Percentiles rank a stretch among this genome's conserved stretches.
Evolutionary conservation across 2,888 invertebrate species (phyloP).

Genomic region (Nomada fucata): DNA sequence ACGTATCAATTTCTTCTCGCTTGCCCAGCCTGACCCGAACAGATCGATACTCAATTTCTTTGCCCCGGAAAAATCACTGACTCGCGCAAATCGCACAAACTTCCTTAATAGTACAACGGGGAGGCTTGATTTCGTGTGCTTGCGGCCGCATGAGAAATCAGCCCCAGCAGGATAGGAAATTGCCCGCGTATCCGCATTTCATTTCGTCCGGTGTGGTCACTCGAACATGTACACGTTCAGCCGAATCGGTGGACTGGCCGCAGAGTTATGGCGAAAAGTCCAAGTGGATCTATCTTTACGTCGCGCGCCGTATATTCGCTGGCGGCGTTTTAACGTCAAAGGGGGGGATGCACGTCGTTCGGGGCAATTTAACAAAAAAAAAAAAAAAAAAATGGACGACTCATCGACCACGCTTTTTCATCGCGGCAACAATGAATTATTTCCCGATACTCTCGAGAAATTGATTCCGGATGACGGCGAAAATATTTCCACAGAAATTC

Average conservation of each 20-base stretch:
- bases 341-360: conserved; percentile 3
- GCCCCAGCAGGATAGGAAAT: conserved; percentile 12
- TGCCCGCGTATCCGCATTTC: conserved; percentile 27
- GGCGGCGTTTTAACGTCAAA: background rate
- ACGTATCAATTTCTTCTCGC: too few relatives aligned
- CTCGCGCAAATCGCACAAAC: background rate
- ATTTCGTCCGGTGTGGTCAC: conserved; percentile 22
- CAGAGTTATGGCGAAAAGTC: too few relatives aligned
- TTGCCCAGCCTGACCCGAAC: too few relatives aligned
- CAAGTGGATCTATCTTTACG: too few relatives aligned
- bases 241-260: too few relatives aligned
- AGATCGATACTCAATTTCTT: background rate
- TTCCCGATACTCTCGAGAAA: conserved; percentile 47
- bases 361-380: conserved; percentile 17
- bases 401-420: conserved; percentile 29
- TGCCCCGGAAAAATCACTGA: background rate
- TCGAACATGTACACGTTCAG: background rate
- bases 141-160: conserved; percentile 19
- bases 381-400: conserved; percentile 30
- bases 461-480: conserved; percentile 61
- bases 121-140: background rate
- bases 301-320: background rate
- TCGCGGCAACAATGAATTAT: background rate
- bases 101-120: background rate
- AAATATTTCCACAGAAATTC: conserved; percentile 48